A percentile compares a stretch with the other conserved stretches of the same genome.
Conservation (phyloP, 2,888 invertebrate genomes). For the Myathropa florea region DNA sequence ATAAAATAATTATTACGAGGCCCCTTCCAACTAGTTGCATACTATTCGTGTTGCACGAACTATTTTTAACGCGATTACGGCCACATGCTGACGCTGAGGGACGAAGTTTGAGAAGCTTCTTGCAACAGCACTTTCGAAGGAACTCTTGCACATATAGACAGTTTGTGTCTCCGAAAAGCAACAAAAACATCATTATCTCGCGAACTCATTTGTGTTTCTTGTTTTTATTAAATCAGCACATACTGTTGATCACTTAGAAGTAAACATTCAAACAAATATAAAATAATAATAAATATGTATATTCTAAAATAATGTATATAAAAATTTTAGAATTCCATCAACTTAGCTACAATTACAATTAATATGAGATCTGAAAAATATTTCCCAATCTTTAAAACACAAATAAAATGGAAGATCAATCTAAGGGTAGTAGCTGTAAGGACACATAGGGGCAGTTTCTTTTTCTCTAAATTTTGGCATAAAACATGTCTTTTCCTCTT, state of each 20-base stretch:
- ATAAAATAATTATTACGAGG: too few relatives aligned
- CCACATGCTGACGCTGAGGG: too few relatives aligned
- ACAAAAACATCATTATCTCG: too few relatives aligned
- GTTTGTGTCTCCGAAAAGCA: too few relatives aligned
- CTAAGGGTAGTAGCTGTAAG: slow-evolving; percentile 54
- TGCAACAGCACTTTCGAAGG: too few relatives aligned
- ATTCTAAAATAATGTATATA: slow-evolving; percentile 12
- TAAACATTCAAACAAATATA: slow-evolving; percentile 26
- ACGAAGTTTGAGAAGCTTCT: too few relatives aligned
- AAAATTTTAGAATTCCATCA: slow-evolving; percentile 34
- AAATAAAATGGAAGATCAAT: slow-evolving; percentile 52
- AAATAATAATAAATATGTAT: slow-evolving; percentile 29
- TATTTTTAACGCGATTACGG: too few relatives aligned
- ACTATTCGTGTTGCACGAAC: too few relatives aligned
- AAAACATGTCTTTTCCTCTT: slow-evolving; percentile 3
- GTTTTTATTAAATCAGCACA: slow-evolving; percentile 36
- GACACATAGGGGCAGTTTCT: slow-evolving; percentile 39
- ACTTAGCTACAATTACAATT: slow-evolving; percentile 55
- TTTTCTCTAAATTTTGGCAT: slow-evolving; percentile 61
- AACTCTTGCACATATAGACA: too few relatives aligned
- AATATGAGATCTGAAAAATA: slow-evolving; percentile 65
- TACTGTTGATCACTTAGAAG: background rate
- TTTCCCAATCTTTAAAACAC: slow-evolving; percentile 49
- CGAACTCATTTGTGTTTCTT: too few relatives aligned
- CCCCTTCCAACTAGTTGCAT: too few relatives aligned